Base-by-base conservation (phyloP, 2,113 vertebrate species). In the Apteryx owenii region DNA sequence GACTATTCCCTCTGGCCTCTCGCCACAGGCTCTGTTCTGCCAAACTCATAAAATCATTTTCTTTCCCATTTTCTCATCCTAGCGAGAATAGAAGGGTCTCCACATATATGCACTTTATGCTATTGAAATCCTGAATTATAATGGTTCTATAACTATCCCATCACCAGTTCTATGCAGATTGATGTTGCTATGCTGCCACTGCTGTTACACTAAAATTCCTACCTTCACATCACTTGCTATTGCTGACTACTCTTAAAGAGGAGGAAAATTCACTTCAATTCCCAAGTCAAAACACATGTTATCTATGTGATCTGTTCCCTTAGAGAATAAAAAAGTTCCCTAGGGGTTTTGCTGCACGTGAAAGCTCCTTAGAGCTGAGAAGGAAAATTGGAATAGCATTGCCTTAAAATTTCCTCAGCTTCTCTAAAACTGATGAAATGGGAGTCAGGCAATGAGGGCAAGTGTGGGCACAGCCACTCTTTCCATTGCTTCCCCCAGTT, bases 361-460 rank as follows among this genome's bases (percentile, higher is more conserved):
- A 75, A 76, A 94, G 15, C 5, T 75, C 48, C 22, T 54, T 40
- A 68, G 10, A 76, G 9, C 8, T 40, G 38, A 61, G 61, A 68
- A 73, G 18, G 11, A 75, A 85, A 85, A 61, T 10, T 29, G 25
- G 44, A 85, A 75, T 71, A 5, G 16, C 4, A 26, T 51, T 72
- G 6, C n/a, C 82, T 70, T 64, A 77, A 68, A n/a, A 61, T 21
- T 26, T 66, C 42, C 28, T 79, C 65, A 89, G 12, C 31, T 89
- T 90, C 58, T 81, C 56, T 64, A 69, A 76, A 89, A 58, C 21
- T 19, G 29, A 28, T 54, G 40, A 38, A 20, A 48, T 7, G 4
- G 8, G n/a, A 81, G 4, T 14, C 0, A 1, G 13, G 23, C n/a
- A 84, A 53, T 0, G 2, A 79, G 62, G 33, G 18, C 31, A 82